Evolutionary conservation across 2,888 invertebrate species (phyloP), one percentile per base, ranked within the genome.

Genomic region (Galeopsomyia nigrocyanea): DNA sequence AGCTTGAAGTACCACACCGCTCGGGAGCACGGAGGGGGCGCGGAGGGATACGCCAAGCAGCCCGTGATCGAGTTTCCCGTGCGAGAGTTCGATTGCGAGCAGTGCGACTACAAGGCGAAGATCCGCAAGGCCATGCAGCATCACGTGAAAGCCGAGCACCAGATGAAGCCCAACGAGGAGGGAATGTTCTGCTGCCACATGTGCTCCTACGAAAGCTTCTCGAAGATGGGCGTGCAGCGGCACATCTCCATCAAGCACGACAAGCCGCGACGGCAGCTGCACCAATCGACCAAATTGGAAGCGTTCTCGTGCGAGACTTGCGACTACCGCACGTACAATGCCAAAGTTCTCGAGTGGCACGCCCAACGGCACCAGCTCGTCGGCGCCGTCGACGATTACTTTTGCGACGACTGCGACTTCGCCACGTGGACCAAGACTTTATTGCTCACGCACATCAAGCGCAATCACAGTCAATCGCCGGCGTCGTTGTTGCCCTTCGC

Each of bases 391-490:
- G 56, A 21, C 39, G 65, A 14, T 7, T 79, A 77, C 13, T 74
- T 75, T 7, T 86, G 86, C 76, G 81, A 83, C 72, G 82, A 83
- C 39, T 86, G 86, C 57, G 77, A 79, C 13, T 86, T 83, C 64
- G 84, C 83, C 16, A 82, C 84, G 0, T 78, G 75, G 26, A 84
- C 83, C 6, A 84, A 84, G 17, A 78, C 81, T 0, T 82, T 84
- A 0, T 71, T 86, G 2, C 82, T 81, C 58, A 82, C 83, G 6
- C 86, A 86, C 71, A 83, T 85, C 3, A 82, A 82, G 65, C 77
- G 84, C 22, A 86, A 85, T 58, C 86, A 86, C 74, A 80, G 3
- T 26, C 3, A 5, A 26, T 2, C 26, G 5, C 26, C 5, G 26
- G 26, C 26, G 26, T 26, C 26, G n/a, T n/a, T n/a, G n/a, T n/a